A percentile compares a stretch with the other conserved stretches of the same genome.
Conservation (phyloP, 2,797 vertebrate species). For the Phataginus tricuspis region DNA sequence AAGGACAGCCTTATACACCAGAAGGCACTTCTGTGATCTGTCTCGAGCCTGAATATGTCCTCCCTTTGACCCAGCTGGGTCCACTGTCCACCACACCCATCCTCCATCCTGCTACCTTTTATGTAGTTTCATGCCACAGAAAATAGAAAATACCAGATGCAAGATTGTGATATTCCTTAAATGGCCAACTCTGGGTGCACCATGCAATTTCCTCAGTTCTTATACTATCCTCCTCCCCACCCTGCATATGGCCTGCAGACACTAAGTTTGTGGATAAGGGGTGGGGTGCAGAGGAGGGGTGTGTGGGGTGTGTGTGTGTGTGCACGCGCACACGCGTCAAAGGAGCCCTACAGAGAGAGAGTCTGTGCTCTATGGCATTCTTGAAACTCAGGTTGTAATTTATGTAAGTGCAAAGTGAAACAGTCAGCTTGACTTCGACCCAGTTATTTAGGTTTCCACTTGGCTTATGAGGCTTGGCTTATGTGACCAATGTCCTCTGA, state of each 20-base stretch:
- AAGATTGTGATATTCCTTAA: neutral
- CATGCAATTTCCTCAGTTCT: neutral
- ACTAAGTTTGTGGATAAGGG: neutral
- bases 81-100: too few relatives aligned
- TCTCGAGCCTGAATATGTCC: neutral
- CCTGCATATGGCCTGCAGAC: fast-evolving
- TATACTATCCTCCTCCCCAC: neutral
- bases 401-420: neutral
- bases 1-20: too few relatives aligned
- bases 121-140: neutral
- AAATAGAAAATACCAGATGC: neutral
- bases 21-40: neutral
- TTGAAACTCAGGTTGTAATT: neutral
- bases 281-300: too few relatives aligned
- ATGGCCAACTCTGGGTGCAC: neutral
- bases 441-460: neutral
- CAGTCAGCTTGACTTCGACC: neutral
- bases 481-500: neutral
- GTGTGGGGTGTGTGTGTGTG: too few relatives aligned
- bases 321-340: neutral
- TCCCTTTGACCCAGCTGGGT: neutral
- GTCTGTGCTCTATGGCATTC: neutral
- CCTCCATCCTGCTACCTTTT: neutral
- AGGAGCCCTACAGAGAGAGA: neutral
- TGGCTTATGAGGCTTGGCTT: neutral